Base-by-base conservation (phyloP, 2,113 vertebrate species). In the Cebus imitator region DNA sequence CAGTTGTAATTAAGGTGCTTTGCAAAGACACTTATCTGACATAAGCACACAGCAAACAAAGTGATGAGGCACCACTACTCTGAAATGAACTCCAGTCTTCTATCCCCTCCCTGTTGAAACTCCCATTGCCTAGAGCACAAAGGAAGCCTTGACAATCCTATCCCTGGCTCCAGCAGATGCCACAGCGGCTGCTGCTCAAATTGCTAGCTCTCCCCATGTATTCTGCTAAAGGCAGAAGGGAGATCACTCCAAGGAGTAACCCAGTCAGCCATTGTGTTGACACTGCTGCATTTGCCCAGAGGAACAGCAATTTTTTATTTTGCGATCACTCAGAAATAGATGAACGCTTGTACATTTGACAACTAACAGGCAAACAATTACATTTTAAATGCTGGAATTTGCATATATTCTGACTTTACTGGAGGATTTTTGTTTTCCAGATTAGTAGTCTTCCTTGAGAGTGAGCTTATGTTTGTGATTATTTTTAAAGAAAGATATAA, bases 1-100 rank as follows among this genome's bases (percentile, higher is more conserved):
- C 95, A 95, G 68, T 98, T 98, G 97, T 98, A 98, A 98, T 98
- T 96, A 94, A 95, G 64, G 85, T 87, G 84, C 50, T 96, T 98
- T 25, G 3, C 79, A 95, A 97, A 90, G 83, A 87, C 79, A 93
- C 89, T 98, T 97, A 98, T 98, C 97, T 98, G 98, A 95, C 58
- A 80, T 18, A 45, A 96, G 80, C 96, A 98, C 90, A 93, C 80
- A 94, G 82, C 92, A 87, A 43, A 43, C 43, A 5, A 93, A 95
- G 70, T 76, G 20, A 87, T 2, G 84, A 95, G 81, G 86, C 94
- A 61, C 70, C 0, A 35, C 21, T 70, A 55, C 50, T 91, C 52
- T 78, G 93, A 92, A 97, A 96, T 23, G 70, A 98, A 97, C 80
- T 21, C 68, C 52, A 61, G 91, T 57, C 83, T 97, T 98, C 97